These are phyloP conservation scores for Dicrostonyx torquatus DNA, from an alignment of 2,797 vertebrate species.

Conservation along the genomic window DNA sequence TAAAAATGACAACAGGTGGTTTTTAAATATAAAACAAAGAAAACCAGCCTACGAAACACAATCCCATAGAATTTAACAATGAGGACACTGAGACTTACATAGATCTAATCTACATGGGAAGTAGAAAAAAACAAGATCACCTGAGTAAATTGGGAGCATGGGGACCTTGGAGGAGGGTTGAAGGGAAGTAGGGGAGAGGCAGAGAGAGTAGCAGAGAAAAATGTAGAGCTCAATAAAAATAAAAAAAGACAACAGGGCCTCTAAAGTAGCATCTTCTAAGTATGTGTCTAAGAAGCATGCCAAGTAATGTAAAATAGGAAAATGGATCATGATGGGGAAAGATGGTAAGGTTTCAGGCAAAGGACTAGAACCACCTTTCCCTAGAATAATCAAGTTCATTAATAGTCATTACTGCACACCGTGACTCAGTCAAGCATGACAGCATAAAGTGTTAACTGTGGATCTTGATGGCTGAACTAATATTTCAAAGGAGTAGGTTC, in stretches of 20 bases:
- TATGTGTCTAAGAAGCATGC: not conserved
- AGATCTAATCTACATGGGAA: too few species aligned
- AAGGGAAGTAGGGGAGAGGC: too few species aligned
- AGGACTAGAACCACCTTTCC: not conserved
- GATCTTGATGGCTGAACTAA: not conserved
- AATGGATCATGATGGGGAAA: not conserved
- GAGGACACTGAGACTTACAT: too few species aligned
- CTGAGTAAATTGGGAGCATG: too few species aligned
- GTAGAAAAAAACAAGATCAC: too few species aligned
- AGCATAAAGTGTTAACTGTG: constrained; percentile 21
- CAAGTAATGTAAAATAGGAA: constrained; percentile 40
- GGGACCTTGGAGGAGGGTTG: too few species aligned
- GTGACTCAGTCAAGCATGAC: not conserved
- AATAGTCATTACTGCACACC: not conserved
- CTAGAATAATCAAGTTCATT: not conserved
- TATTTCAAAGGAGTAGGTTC: constrained; percentile 35
- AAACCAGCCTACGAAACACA: too few species aligned
- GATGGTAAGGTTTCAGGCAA: not conserved
- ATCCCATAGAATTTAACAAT: too few species aligned
- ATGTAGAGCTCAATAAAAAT: too few species aligned
- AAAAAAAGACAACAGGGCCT: not conserved
- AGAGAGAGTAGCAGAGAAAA: too few species aligned
- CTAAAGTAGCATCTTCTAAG: constrained; percentile 20
- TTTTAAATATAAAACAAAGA: too few species aligned
- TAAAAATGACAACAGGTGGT: not conserved